Evolutionary conservation across 1,140 invertebrate species (phyloP).

Genomic region (Drosophila kikkawai): DNA sequence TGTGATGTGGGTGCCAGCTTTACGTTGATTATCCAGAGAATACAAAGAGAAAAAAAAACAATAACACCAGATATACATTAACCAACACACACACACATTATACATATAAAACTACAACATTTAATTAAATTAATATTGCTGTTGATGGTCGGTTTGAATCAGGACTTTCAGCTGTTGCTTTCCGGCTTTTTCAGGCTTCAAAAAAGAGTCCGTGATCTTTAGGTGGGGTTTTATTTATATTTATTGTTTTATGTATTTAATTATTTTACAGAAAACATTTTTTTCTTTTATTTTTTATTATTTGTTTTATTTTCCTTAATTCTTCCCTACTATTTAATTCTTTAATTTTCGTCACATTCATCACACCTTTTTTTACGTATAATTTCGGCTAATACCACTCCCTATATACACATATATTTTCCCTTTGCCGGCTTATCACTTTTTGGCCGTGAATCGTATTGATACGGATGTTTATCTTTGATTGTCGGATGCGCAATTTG

Average conservation of each 20-base stretch:
- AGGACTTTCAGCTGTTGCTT: slow-evolving; percentile 8
- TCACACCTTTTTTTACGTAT: slow-evolving; percentile 1
- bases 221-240: slow-evolving; percentile 11
- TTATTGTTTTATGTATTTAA: slow-evolving; percentile 24
- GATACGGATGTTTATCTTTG: slow-evolving; percentile 71
- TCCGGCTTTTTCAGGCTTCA: slow-evolving; percentile 1
- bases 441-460: slow-evolving; percentile 50
- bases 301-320: not conserved
- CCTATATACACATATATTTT: slow-evolving; percentile 15
- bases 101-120: slow-evolving; percentile 29
- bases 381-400: slow-evolving; percentile 19
- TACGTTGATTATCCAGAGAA: slow-evolving; percentile 39
- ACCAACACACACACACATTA: slow-evolving; percentile 9
- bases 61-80: slow-evolving; percentile 25
- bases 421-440: slow-evolving; percentile 41
- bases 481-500: slow-evolving; percentile 64
- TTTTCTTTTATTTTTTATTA: not conserved
- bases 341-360: slow-evolving; percentile 13
- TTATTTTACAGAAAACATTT: not conserved
- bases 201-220: slow-evolving; percentile 52
- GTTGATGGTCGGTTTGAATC: slow-evolving; percentile 39
- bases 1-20: slow-evolving; percentile 43
- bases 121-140: slow-evolving; percentile 64
- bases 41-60: slow-evolving; percentile 13
- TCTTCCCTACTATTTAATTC: not conserved